Conservation (phyloP, 1,140 invertebrate genomes). For the Drosophila nigrodunni region DNA sequence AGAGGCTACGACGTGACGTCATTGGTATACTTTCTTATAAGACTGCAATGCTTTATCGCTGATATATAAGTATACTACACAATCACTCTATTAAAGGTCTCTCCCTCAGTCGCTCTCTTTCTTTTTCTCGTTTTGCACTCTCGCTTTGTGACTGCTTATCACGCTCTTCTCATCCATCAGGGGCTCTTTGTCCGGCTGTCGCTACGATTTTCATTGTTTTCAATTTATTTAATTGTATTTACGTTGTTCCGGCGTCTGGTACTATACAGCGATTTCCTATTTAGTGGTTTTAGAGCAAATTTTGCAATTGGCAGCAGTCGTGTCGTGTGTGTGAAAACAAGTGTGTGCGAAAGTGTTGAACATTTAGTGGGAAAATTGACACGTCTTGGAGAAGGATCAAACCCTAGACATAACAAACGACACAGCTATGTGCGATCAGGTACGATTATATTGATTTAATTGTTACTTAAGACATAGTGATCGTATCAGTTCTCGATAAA, state of each 20-base stretch:
- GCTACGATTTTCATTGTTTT: constrained; percentile 74
- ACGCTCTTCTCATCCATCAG: constrained; percentile 55
- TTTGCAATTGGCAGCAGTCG: constrained; percentile 47
- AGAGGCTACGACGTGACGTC: constrained; percentile 13
- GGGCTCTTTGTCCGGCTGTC: constrained; percentile 59
- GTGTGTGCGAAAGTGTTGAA: constrained; percentile 20
- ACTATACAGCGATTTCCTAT: constrained; percentile 66
- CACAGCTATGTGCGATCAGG: constrained; percentile 26
- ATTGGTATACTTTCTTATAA: constrained; percentile 32
- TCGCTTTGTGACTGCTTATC: constrained; percentile 54
- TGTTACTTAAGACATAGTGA: not conserved
- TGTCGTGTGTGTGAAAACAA: constrained; percentile 36
- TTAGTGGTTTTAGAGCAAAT: constrained; percentile 52
- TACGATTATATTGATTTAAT: not conserved
- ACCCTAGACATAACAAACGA: not conserved
- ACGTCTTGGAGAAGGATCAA: not conserved
- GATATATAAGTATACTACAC: constrained; percentile 3
- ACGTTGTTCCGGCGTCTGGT: constrained; percentile 65
- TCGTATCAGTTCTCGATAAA: too few species aligned
- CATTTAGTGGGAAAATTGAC: not conserved
- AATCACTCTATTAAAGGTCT: constrained; percentile 30
- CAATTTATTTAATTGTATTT: constrained; percentile 83
- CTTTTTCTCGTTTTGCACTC: constrained; percentile 13
- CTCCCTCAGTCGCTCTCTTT: not conserved
- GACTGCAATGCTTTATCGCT: constrained; percentile 14